Evolutionary conservation across 92 coral and sea anemone genomes (phyloP).

Genomic region (Bergia sp.): DNA sequence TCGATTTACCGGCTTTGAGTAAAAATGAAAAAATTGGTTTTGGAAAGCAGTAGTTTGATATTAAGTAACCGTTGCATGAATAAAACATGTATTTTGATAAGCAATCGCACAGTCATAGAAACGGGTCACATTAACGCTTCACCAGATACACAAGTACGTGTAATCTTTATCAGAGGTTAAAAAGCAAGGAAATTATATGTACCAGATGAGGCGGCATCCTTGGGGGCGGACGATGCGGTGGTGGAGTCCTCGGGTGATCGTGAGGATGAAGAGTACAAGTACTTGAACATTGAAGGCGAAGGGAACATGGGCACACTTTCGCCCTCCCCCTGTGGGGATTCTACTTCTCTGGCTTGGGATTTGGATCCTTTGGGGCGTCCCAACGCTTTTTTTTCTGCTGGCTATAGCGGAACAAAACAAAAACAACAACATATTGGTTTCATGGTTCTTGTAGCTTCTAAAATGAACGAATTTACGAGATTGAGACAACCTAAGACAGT

Average conservation of each 20-base stretch:
- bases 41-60: too few species aligned
- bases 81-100: too few species aligned
- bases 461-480: neutral
- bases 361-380: constrained; percentile 8
- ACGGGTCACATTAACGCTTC: neutral
- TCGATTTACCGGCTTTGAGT: too few species aligned
- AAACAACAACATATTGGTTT: neutral
- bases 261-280: constrained; percentile 23
- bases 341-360: neutral
- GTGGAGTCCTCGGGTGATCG: neutral
- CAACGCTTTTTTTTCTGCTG: neutral
- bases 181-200: neutral
- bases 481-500: neutral
- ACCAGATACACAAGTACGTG: neutral
- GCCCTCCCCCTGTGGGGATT: neutral
- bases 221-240: neutral
- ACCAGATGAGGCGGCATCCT: constrained; percentile 21
- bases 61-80: too few species aligned
- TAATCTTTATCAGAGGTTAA: neutral
- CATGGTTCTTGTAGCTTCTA: neutral
- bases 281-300: constrained; percentile 40
- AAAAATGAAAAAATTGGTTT: too few species aligned
- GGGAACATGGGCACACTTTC: constrained; percentile 33
- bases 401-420: neutral
- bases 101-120: neutral